Evolutionary conservation across 1,140 invertebrate species (phyloP).

Genomic region (Frieseomelitta varia): DNA sequence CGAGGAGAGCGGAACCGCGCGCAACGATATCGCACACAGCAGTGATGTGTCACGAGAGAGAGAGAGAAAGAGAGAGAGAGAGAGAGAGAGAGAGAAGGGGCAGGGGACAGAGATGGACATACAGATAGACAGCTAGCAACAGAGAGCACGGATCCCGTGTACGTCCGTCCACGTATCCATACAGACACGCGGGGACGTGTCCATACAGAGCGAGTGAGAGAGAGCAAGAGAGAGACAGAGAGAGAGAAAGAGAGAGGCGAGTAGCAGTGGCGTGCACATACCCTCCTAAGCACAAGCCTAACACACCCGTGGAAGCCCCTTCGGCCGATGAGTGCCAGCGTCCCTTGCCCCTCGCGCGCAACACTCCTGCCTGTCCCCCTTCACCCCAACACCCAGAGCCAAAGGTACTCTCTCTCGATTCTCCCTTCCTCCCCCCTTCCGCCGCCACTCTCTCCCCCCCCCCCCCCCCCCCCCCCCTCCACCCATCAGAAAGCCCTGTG

Average conservation of each 20-base stretch:
- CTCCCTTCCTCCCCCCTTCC: conserved; percentile 48
- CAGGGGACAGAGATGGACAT: conserved; percentile 35
- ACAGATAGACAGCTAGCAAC: conserved; percentile 43
- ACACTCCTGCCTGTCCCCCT: conserved; percentile 53
- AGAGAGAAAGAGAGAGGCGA: conserved; percentile 21
- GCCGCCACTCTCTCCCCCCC: too few relatives aligned
- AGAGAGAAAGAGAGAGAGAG: neutral
- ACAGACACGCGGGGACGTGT: neutral
- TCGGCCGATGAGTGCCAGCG: conserved; percentile 72
- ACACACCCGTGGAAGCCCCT: conserved; percentile 73
- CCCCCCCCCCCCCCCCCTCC: conserved; percentile 34
- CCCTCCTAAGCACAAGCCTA: conserved; percentile 72
- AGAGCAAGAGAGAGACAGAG: neutral
- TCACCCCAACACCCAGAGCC: conserved; percentile 52
- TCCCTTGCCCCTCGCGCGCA: conserved; percentile 70
- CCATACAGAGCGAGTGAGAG: neutral
- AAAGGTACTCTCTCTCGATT: conserved; percentile 44
- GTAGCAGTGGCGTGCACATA: conserved; percentile 59
- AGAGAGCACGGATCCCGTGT: conserved; percentile 51
- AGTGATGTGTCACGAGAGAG: neutral
- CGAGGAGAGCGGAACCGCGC: conserved; percentile 9
- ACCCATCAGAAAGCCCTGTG: conserved; percentile 15
- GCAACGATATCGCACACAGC: conserved; percentile 41
- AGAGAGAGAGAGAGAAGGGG: neutral
- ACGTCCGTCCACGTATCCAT: conserved; percentile 43